A percentile compares a stretch with the other conserved stretches of the same genome.
Evolutionary conservation across 2,113 vertebrate species (phyloP).

Genomic region (Cranoglanis bouderius): DNA sequence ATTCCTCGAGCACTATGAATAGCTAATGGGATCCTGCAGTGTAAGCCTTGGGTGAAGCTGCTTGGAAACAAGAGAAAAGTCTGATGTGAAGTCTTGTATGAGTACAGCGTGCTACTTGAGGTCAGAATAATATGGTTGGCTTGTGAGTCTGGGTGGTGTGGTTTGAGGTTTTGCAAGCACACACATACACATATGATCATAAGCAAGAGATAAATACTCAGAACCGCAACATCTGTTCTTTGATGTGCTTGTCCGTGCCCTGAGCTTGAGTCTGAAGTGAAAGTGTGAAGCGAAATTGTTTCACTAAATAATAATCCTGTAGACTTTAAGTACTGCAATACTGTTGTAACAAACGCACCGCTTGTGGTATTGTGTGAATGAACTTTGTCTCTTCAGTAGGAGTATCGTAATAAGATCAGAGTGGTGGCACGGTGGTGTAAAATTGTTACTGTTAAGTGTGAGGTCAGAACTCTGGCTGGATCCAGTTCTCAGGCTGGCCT

Average conservation of each 20-base stretch:
- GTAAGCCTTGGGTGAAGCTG: constrained; percentile 36
- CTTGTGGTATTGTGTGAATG: constrained; percentile 11
- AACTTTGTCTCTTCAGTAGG: constrained; percentile 22
- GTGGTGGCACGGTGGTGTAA: constrained; percentile 26
- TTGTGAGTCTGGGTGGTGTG: constrained; percentile 17
- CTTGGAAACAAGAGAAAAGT: constrained; percentile 22
- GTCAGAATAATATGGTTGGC: neutral
- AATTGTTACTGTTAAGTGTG: constrained; percentile 34
- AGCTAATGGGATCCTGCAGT: constrained; percentile 69
- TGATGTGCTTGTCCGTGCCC: neutral
- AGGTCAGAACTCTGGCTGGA: constrained; percentile 25
- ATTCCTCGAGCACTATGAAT: constrained; percentile 76
- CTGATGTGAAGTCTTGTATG: constrained; percentile 8
- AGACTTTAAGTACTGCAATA: neutral
- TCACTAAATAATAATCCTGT: neutral
- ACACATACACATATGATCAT: neutral
- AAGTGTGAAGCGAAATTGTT: neutral
- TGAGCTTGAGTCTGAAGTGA: neutral
- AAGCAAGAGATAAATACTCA: neutral
- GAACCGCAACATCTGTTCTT: constrained; percentile 41
- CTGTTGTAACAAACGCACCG: neutral
- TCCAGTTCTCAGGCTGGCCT: constrained; percentile 50
- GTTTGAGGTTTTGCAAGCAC: constrained; percentile 21
- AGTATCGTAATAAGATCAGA: constrained; percentile 38
- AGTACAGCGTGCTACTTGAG: constrained; percentile 1